Evolutionary conservation across 2,797 vertebrate genomes (phyloP).

Genomic region (Carapus acus): DNA sequence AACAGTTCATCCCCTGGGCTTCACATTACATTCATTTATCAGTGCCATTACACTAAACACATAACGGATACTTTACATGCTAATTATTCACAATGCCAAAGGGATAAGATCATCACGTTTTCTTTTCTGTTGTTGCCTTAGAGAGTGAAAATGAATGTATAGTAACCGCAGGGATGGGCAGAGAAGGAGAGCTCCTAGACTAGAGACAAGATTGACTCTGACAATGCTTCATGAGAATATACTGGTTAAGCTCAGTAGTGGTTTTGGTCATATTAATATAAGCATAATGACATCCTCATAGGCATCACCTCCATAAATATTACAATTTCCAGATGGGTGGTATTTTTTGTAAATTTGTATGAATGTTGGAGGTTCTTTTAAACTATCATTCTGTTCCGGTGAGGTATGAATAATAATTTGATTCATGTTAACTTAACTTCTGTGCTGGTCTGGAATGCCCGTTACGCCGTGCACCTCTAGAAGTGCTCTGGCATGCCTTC

Average conservation of each 20-base stretch:
- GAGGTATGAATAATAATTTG: constrained; percentile 36
- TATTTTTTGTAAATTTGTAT: neutral
- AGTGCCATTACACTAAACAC: constrained; percentile 26
- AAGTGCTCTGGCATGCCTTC: constrained; percentile 28
- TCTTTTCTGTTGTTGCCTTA: constrained; percentile 67
- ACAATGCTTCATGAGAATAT: constrained; percentile 17
- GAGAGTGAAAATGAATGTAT: constrained; percentile 85
- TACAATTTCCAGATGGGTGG: no score
- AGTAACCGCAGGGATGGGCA: constrained; percentile 72
- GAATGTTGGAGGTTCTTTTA: constrained; percentile 3
- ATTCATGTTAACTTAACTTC: neutral
- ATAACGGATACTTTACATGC: constrained; percentile 64
- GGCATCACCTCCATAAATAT: constrained; percentile 9
- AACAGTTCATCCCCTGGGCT: constrained; percentile 12
- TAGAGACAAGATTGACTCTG: no score
- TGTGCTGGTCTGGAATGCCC: constrained; percentile 9
- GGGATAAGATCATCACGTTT: constrained; percentile 70
- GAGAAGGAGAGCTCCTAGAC: constrained; percentile 19
- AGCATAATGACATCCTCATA: constrained; percentile 33
- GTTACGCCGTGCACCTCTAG: constrained; percentile 31
- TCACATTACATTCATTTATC: constrained; percentile 13
- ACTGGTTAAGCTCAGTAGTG: constrained; percentile 16
- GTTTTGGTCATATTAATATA: no score
- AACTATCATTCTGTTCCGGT: constrained; percentile 28
- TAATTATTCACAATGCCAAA: constrained; percentile 84